Base-by-base conservation (phyloP, 2,797 vertebrate genomes). In the Pseudocheirus occidentalis region DNA sequence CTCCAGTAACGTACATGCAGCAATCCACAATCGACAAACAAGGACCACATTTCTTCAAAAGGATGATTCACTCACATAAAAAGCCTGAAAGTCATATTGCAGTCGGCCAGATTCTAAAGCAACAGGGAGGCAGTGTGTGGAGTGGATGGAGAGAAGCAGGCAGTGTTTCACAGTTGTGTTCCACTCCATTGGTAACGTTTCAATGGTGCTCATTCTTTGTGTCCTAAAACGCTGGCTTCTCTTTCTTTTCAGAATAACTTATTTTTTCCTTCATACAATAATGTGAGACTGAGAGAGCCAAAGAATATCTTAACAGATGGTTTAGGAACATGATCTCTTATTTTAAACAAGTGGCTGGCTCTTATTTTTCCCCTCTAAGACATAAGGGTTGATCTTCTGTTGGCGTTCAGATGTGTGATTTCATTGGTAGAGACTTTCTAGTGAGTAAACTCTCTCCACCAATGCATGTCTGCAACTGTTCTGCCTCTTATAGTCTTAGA, bases 61-160 rank as follows among this genome's bases (percentile, higher is more conserved):
- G 5, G 54, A 56, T 81, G 92, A 95, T 93, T 97, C 94, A 93
- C 81, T 96, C 87, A 59, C 93, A 95, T 54, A 94, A 55, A 90
- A 91, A 92, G 92, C 56, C 90, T 91, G 54, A 89, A 93, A 90
- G 40, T 59, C 16, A 46, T 54, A 90, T 55, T 95, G 52, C 13
- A 66, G 52, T 81, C 90, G 92, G 11, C 53, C 91, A 93, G 95
- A 91, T 62, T 40, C 57, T 90, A 57, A 91, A 93, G 73, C 55
- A 93, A 90, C 57, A 46, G 16, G 13, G 81, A 18, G 40, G 90
- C 62, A 92, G 55, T 56, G 92, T 58, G 62, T 18, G 0, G 9
- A 92, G 52, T 2, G 27, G 31, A 24, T n/a, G 40, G 55, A 53
- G 55, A 90, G 73, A 54, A 56, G 52, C 40, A 50, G 52, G 2